phyloP scores from a whole-genome alignment of 1,140 invertebrate species.

The Magallana ariakensis region DNA sequence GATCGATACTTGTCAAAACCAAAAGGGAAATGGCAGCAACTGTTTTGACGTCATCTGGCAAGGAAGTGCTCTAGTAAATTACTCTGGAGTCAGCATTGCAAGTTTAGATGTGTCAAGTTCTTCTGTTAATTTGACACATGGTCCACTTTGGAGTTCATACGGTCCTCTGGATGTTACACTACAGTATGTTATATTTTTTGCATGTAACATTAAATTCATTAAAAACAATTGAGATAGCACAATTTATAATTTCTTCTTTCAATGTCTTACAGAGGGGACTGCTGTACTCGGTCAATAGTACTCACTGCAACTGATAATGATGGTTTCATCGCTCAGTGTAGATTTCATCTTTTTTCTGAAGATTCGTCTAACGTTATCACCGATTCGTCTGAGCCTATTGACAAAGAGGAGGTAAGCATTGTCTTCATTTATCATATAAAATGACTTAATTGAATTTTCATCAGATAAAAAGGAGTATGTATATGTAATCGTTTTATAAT shows the following conservation, averaged over 20 bases:
- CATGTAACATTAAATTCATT: background rate
- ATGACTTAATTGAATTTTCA: background rate
- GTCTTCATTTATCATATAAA: background rate
- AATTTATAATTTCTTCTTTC: background rate
- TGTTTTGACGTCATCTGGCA: background rate
- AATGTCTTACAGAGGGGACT: background rate
- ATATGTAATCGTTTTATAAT: background rate
- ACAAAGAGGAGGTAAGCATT: background rate
- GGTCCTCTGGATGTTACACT: background rate
- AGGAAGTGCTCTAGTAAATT: background rate
- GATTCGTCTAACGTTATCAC: background rate
- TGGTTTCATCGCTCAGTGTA: background rate
- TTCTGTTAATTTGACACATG: constrained; percentile 4
- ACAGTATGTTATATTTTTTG: background rate
- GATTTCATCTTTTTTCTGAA: background rate
- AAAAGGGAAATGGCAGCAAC: background rate
- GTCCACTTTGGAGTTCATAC: background rate
- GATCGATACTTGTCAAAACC: background rate
- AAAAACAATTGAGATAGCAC: background rate
- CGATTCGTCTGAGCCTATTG: background rate
- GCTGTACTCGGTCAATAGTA: background rate
- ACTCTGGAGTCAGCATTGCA: background rate
- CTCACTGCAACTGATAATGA: background rate
- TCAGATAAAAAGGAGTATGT: background rate
- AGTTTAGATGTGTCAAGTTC: background rate